Evolutionary conservation across 2,797 vertebrate species (phyloP).

Genomic region (Smutsia gigantea): DNA sequence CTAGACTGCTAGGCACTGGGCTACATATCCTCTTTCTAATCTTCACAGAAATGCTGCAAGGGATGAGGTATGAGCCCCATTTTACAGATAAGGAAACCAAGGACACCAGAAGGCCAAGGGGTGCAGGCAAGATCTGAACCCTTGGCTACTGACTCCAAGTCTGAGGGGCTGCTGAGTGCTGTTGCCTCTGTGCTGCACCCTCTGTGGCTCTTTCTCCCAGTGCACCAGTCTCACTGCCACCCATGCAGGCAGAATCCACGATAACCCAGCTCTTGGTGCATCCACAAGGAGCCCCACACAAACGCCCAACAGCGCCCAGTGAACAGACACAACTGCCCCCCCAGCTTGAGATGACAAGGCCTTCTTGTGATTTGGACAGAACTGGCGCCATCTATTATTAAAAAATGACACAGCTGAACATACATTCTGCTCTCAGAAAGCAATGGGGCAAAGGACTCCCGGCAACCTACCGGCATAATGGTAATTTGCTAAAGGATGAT

Average conservation of each 20-base stretch:
- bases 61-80: neutral
- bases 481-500: constrained; percentile 89
- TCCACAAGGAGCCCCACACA: neutral
- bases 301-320: neutral
- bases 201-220: neutral
- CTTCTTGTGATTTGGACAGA: neutral
- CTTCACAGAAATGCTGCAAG: neutral
- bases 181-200: neutral
- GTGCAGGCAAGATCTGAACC: neutral
- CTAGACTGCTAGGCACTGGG: neutral
- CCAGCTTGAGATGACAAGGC: neutral
- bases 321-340: neutral
- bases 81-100: neutral
- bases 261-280: neutral
- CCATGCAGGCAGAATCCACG: accelerated
- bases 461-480: constrained; percentile 91
- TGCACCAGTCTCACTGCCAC: neutral
- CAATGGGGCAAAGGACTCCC: neutral
- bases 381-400: neutral
- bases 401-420: neutral
- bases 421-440: neutral
- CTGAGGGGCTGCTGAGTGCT: neutral
- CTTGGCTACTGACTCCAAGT: neutral
- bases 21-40: neutral
- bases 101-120: neutral